Conservation (phyloP, 2,888 invertebrate species). For the Laothoe populi region DNA sequence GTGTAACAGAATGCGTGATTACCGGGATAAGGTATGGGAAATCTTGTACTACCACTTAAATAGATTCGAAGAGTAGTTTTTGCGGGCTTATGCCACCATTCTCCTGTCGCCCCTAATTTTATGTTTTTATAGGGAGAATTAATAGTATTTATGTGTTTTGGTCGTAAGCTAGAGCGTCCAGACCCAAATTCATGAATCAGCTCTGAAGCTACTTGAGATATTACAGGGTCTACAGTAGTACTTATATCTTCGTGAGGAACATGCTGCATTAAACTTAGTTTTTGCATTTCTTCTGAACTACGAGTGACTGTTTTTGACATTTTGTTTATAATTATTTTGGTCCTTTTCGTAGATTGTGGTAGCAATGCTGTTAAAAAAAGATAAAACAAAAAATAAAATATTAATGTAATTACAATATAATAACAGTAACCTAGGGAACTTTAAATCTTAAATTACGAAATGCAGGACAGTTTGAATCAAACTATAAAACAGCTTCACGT, state of each 20-base stretch:
- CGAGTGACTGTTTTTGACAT: neutral
- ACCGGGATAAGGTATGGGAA: constrained; percentile 57
- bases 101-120: neutral
- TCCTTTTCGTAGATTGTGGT: neutral
- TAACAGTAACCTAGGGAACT: too few relatives aligned
- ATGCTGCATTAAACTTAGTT: constrained; percentile 1
- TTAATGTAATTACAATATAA: too few relatives aligned
- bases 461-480: too few relatives aligned
- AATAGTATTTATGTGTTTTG: neutral
- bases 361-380: neutral
- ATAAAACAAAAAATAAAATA: neutral
- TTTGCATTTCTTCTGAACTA: neutral
- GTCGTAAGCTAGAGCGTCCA: neutral
- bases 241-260: neutral
- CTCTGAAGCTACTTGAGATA: constrained; percentile 44
- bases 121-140: neutral
- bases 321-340: neutral
- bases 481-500: too few relatives aligned
- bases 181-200: constrained; percentile 43
- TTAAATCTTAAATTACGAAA: too few relatives aligned
- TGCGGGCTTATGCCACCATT: neutral
- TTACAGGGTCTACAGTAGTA: constrained; percentile 29
- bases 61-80: constrained; percentile 48
- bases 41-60: constrained; percentile 54
- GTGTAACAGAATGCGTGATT: constrained; percentile 63